phyloP scores from a whole-genome alignment of 2,888 invertebrate genomes.

The Tipula helvola region DNA sequence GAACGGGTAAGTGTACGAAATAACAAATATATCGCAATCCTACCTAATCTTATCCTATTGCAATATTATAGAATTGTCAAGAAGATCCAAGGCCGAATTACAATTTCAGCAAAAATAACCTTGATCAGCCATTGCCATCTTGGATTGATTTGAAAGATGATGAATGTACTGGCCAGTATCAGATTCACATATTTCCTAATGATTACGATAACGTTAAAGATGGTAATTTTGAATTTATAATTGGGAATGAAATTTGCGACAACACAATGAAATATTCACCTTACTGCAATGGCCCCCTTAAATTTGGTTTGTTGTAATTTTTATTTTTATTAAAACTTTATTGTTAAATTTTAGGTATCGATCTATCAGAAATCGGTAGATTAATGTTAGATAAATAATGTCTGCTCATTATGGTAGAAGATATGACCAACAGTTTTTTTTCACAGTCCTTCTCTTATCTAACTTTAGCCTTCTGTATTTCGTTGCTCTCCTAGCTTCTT shows the following conservation, averaged over 20 bases:
- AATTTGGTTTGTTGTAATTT: constrained; percentile 31
- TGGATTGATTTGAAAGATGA: constrained; percentile 24
- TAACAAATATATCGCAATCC: not conserved
- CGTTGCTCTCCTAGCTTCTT: too few species aligned
- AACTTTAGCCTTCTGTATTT: too few species aligned
- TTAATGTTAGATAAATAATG: too few species aligned
- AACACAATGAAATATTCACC: too few species aligned
- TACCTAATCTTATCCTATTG: not conserved
- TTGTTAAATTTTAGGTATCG: too few species aligned
- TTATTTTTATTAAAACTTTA: too few species aligned
- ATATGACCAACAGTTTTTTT: too few species aligned
- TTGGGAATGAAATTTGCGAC: constrained; percentile 32
- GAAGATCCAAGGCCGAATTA: constrained; percentile 23
- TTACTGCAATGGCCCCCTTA: constrained; percentile 60
- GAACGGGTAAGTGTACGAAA: constrained; percentile 21
- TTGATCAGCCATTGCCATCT: constrained; percentile 17
- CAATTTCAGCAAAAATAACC: constrained; percentile 25
- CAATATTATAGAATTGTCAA: constrained; percentile 21
- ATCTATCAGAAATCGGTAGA: too few species aligned
- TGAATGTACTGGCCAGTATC: constrained; percentile 30
- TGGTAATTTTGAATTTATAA: constrained; percentile 18
- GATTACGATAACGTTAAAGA: not conserved
- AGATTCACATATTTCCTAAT: constrained; percentile 18
- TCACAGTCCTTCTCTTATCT: too few species aligned
- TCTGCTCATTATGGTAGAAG: too few species aligned